Percentiles rank a stretch among this genome's conserved stretches.
phyloP scores from a whole-genome alignment of 2,888 invertebrate genomes.

The Aethes cnicana region DNA sequence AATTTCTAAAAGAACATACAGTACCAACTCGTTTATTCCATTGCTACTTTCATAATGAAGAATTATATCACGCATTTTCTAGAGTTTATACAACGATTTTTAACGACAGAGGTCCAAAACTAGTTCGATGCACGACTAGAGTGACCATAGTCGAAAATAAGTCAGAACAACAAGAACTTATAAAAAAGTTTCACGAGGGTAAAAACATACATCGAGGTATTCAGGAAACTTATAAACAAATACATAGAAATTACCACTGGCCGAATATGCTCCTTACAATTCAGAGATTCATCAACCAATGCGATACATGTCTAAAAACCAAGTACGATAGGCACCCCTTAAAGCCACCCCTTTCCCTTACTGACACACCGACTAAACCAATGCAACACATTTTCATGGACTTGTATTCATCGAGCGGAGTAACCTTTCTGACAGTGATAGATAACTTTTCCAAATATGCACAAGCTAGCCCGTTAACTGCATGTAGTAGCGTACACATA shows the following conservation, averaged over 20 bases:
- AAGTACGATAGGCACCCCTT: conserved; percentile 38
- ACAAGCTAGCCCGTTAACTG: conserved; percentile 34
- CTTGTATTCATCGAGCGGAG: conserved; percentile 31
- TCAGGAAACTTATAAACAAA: neutral
- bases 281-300: neutral
- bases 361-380: conserved; percentile 34
- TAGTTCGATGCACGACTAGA: no score
- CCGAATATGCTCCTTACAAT: neutral
- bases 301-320: conserved; percentile 32
- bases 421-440: conserved; percentile 37
- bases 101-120: no score
- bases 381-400: conserved; percentile 38
- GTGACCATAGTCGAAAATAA: no score
- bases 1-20: no score
- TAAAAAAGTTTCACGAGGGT: neutral
- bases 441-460: conserved; percentile 35
- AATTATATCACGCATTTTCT: no score
- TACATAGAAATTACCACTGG: neutral
- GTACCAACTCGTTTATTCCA: no score
- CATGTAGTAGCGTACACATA: conserved; percentile 33
- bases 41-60: no score
- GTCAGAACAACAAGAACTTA: neutral
- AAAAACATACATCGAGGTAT: conserved; percentile 7
- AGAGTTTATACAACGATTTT: no score
- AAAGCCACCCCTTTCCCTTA: conserved; percentile 29